Percentiles rank a stretch among this genome's conserved stretches.
Evolutionary conservation across 1,140 invertebrate genomes (phyloP).

Genomic region (Drosophila repletoides): DNA sequence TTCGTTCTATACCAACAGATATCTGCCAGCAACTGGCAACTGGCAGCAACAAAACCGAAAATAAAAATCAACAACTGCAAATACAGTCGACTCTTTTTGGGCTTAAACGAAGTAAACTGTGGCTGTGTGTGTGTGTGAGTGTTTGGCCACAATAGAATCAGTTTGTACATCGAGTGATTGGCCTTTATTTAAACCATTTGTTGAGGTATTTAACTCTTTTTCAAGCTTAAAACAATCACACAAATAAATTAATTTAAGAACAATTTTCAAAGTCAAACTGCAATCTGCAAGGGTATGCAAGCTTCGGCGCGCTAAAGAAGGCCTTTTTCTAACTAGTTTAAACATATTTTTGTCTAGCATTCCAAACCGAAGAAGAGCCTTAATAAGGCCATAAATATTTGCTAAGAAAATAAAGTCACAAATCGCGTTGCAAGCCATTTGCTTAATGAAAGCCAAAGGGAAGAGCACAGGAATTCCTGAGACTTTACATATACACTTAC

Average conservation of each 20-base stretch:
- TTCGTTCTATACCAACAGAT: conserved; percentile 13
- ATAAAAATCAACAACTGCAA: conserved; percentile 18
- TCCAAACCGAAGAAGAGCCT: no score
- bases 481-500: background rate
- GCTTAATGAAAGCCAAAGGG: no score
- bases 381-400: no score
- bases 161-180: background rate
- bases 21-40: conserved; percentile 28
- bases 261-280: no score
- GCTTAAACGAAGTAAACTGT: conserved; percentile 3
- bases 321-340: no score
- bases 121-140: background rate
- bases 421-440: no score
- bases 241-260: no score
- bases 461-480: background rate
- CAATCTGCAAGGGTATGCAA: no score
- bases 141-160: conserved; percentile 9
- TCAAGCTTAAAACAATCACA: no score
- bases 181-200: background rate
- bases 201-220: conserved; percentile 19
- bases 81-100: conserved; percentile 32
- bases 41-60: conserved; percentile 33
- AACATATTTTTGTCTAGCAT: no score
- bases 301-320: no score
- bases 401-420: no score